These are phyloP conservation scores for Ips nitidus DNA, from an alignment of 1,140 invertebrate species.

Conservation along the genomic window DNA sequence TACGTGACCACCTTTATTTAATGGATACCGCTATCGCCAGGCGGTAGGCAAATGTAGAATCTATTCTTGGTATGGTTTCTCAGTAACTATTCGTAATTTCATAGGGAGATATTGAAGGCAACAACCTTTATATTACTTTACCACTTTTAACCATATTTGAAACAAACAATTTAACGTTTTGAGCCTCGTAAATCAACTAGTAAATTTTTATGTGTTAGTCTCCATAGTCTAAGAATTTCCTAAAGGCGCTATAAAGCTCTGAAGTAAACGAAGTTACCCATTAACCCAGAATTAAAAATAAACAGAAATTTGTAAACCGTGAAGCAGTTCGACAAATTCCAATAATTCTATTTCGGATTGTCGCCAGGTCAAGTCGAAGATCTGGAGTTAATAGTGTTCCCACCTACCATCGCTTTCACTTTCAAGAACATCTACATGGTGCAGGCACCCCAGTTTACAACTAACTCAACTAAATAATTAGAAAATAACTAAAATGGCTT, in stretches of 20 bases:
- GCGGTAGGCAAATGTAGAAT: conserved; percentile 3
- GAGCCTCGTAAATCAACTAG: too few species aligned
- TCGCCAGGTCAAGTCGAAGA: conserved; percentile 31
- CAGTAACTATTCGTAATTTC: background rate
- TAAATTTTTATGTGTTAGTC: background rate
- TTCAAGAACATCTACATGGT: conserved; percentile 15
- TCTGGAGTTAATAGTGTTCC: conserved; percentile 33
- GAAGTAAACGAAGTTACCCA: conserved; percentile 14
- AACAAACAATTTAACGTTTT: too few species aligned
- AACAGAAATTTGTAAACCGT: conserved; percentile 19
- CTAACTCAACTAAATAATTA: too few species aligned
- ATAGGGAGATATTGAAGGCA: too few species aligned
- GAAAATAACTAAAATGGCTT: too few species aligned
- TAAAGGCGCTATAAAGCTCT: conserved; percentile 9
- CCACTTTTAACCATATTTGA: too few species aligned
- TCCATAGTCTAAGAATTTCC: conserved; percentile 6
- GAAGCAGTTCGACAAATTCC: conserved; percentile 30
- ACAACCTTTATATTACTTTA: too few species aligned
- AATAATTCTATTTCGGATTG: conserved; percentile 36
- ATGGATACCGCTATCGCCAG: background rate
- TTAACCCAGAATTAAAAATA: conserved; percentile 29
- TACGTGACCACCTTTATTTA: conserved; percentile 4
- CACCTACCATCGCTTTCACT: conserved; percentile 36
- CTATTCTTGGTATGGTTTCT: background rate
- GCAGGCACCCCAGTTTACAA: background rate